These are phyloP conservation scores for Craniophora ligustri DNA, from an alignment of 2,888 invertebrate genomes.

Conservation along the genomic window DNA sequence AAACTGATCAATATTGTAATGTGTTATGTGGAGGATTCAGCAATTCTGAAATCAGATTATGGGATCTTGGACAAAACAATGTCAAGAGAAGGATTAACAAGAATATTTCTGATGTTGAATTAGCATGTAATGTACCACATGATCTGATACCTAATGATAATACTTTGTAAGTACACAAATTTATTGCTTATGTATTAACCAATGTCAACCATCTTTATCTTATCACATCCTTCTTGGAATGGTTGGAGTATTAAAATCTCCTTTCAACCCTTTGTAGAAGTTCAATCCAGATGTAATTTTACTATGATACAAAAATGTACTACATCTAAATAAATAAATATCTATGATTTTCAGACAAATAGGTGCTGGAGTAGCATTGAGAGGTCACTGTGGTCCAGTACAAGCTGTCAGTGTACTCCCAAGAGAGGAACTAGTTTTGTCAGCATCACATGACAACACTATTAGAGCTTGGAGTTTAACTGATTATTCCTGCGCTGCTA, in stretches of 20 bases:
- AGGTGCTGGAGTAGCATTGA: constrained; percentile 89
- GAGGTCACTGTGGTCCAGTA: constrained; percentile 92
- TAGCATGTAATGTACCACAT: constrained; percentile 85
- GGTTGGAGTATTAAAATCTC: too few species aligned
- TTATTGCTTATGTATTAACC: not conserved
- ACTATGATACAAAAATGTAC: too few species aligned
- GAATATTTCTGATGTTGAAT: constrained; percentile 83
- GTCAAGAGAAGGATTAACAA: constrained; percentile 75
- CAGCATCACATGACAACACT: constrained; percentile 93
- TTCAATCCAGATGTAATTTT: too few species aligned
- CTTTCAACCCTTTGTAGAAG: too few species aligned
- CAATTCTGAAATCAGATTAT: constrained; percentile 91
- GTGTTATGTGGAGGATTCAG: constrained; percentile 91
- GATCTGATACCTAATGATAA: constrained; percentile 80
- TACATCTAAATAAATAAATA: too few species aligned
- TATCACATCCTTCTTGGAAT: too few species aligned
- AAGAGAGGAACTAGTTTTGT: constrained; percentile 90
- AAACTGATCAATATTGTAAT: constrained; percentile 89
- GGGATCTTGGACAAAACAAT: constrained; percentile 89
- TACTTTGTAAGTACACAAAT: constrained; percentile 77
- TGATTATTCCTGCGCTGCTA: constrained; percentile 91
- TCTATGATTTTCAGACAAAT: constrained; percentile 72
- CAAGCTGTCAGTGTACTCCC: constrained; percentile 90
- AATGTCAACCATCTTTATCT: too few species aligned
- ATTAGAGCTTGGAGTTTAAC: constrained; percentile 93